Evolutionary conservation across 1,140 invertebrate genomes (phyloP).

Genomic region (Adelges cooleyi): DNA sequence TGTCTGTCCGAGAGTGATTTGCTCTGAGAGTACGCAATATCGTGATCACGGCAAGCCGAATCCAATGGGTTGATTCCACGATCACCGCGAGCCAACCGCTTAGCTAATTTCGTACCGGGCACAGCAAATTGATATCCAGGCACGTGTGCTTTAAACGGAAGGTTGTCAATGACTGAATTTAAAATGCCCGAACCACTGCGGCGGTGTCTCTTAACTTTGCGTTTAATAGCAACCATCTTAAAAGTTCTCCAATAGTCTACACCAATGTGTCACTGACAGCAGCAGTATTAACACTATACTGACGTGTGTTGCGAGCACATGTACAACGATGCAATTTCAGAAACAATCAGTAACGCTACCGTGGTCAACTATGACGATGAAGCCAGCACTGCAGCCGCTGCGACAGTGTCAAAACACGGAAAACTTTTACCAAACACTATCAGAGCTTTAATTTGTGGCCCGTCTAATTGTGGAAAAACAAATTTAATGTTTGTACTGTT

Average conservation of each 20-base stretch:
- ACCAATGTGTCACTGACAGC: neutral
- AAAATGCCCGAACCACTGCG: constrained; percentile 32
- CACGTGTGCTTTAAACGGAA: constrained; percentile 40
- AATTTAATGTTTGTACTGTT: constrained; percentile 12
- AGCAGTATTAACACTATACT: neutral
- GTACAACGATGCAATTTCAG: neutral
- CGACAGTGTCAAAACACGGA: constrained; percentile 26
- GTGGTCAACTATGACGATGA: neutral
- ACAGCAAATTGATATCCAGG: constrained; percentile 42
- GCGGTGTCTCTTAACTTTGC: too few relatives aligned
- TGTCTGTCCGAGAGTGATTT: constrained; percentile 36
- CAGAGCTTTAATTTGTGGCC: constrained; percentile 34
- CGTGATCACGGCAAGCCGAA: constrained; percentile 39
- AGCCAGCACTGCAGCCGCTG: neutral
- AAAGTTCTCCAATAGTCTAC: neutral
- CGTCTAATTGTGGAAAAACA: constrained; percentile 30
- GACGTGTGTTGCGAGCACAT: neutral
- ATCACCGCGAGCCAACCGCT: constrained; percentile 39
- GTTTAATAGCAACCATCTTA: too few relatives aligned
- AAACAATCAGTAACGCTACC: neutral
- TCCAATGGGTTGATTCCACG: constrained; percentile 40
- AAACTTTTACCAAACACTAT: constrained; percentile 33
- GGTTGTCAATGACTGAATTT: constrained; percentile 38
- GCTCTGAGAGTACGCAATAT: constrained; percentile 39
- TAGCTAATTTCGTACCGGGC: constrained; percentile 39